phyloP scores from a whole-genome alignment of 2,797 vertebrate species.

The Pteropus rufus region DNA sequence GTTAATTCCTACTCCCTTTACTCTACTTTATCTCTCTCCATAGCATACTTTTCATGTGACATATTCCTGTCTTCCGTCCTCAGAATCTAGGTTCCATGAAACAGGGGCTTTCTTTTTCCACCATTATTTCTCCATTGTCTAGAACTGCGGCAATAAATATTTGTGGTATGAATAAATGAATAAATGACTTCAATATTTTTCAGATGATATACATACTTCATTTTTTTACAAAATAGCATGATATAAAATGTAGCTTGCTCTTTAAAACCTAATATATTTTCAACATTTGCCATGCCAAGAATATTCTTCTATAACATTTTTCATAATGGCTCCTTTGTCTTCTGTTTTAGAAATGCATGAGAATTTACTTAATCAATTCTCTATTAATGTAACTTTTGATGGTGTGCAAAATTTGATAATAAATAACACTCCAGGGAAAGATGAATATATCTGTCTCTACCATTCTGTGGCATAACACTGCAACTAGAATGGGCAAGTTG shows the following conservation, averaged over 20 bases:
- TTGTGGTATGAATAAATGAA: conserved; percentile 1
- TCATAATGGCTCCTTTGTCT: background rate
- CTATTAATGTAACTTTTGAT: background rate
- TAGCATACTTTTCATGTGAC: background rate
- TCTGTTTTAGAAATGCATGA: background rate
- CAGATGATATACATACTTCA: background rate
- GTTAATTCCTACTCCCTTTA: too few species aligned
- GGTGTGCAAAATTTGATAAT: background rate
- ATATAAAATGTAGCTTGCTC: background rate
- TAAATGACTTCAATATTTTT: background rate
- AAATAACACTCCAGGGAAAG: background rate
- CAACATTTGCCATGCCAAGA: background rate
- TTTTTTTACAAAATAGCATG: conserved; percentile 15
- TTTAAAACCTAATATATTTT: background rate
- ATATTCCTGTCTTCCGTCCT: background rate
- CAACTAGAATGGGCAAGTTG: background rate
- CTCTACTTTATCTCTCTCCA: background rate
- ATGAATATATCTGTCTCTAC: background rate
- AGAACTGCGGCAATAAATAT: conserved; percentile 22
- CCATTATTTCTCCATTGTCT: background rate
- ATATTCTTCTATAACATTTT: background rate
- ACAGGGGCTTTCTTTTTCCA: background rate
- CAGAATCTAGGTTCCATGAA: background rate
- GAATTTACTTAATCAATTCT: background rate
- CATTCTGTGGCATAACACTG: background rate